Evolutionary conservation across 2,888 invertebrate species (phyloP).

Genomic region (Cerceris rybyensis): DNA sequence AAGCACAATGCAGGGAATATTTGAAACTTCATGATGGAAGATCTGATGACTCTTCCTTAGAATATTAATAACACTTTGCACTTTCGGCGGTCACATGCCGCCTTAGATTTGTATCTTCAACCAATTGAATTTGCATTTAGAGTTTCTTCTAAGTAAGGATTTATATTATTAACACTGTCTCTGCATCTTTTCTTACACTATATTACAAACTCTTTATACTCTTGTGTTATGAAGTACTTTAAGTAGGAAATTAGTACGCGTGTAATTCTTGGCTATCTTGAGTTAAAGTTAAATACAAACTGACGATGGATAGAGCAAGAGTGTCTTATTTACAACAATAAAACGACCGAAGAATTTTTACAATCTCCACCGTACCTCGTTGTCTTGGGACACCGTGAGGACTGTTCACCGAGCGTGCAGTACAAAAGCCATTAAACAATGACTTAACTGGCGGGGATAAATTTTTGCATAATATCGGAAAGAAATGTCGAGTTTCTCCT

Average conservation of each 20-base stretch:
- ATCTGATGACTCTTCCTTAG: background rate
- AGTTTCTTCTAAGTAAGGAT: too few relatives aligned
- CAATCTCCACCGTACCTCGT: slow-evolving; percentile 16
- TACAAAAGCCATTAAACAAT: slow-evolving; percentile 71
- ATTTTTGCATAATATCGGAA: slow-evolving; percentile 79
- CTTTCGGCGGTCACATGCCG: slow-evolving; percentile 10
- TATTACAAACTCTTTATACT: too few relatives aligned
- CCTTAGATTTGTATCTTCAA: background rate
- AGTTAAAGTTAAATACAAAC: too few relatives aligned
- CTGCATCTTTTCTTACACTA: too few relatives aligned
- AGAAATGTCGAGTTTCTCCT: slow-evolving; percentile 77
- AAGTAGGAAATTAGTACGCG: too few relatives aligned
- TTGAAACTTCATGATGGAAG: slow-evolving; percentile 1
- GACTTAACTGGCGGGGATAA: slow-evolving; percentile 66
- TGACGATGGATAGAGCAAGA: too few relatives aligned
- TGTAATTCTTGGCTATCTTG: too few relatives aligned
- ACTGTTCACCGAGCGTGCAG: slow-evolving; percentile 42
- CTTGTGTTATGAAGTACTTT: too few relatives aligned
- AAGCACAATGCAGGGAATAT: background rate
- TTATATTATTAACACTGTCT: too few relatives aligned
- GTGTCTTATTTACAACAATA: too few relatives aligned
- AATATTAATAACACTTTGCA: slow-evolving; percentile 10
- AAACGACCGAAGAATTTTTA: too few relatives aligned
- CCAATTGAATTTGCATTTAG: too few relatives aligned
- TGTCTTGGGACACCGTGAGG: slow-evolving; percentile 27